Percentiles rank a stretch among this genome's conserved stretches.
Conservation (phyloP, 1,140 invertebrate species). For the Babylonia areolata region DNA sequence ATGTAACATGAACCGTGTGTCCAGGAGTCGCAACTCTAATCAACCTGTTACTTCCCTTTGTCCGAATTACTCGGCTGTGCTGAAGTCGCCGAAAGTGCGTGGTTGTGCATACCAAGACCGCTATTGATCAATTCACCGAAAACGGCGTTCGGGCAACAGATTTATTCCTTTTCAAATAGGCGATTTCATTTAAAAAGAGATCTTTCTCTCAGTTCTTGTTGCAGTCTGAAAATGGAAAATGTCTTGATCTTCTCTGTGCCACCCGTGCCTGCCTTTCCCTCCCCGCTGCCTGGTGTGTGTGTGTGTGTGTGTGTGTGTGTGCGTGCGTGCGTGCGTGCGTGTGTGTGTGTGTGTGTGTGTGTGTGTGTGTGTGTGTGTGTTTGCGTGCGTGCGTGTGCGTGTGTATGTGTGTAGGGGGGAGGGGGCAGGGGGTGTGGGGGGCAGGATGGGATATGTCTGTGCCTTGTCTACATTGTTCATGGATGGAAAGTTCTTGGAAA, state of each 20-base stretch:
- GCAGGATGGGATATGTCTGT: no score
- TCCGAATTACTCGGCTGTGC: neutral
- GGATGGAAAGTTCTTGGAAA: no score
- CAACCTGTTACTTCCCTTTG: conserved; percentile 3
- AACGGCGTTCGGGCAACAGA: neutral
- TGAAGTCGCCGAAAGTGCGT: neutral
- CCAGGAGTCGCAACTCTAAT: neutral
- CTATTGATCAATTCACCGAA: neutral
- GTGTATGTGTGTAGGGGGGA: neutral
- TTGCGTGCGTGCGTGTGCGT: neutral
- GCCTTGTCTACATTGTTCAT: no score
- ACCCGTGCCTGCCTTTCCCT: no score
- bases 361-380: neutral
- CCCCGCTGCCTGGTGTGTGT: no score
- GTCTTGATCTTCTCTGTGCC: no score
- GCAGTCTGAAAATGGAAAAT: neutral
- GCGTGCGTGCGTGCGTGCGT: neutral
- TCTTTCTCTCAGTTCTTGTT: neutral
- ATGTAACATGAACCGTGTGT: neutral
- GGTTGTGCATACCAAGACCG: neutral
- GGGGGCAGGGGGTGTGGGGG: no score
- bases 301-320: neutral
- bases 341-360: neutral
- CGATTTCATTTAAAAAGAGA: neutral
- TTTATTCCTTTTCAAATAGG: neutral